These are phyloP conservation scores for Rallus limicola DNA, from an alignment of 2,113 vertebrate species.

Conservation along the genomic window DNA sequence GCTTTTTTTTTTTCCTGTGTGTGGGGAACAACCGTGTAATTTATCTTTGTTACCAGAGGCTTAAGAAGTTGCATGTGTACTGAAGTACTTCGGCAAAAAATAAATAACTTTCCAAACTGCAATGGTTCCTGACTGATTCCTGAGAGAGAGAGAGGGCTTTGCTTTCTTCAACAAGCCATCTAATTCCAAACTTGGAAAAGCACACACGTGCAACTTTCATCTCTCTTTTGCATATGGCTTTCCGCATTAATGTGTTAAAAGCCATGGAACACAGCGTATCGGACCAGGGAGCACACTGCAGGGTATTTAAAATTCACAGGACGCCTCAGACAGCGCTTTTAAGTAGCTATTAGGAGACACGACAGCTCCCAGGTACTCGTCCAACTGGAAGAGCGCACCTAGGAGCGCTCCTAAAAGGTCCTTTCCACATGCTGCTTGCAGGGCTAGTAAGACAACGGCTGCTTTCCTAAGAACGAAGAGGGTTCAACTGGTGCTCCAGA, in stretches of 20 bases:
- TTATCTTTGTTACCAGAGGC: not conserved
- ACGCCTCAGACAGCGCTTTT: fast-evolving
- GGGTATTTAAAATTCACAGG: fast-evolving
- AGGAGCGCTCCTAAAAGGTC: fast-evolving
- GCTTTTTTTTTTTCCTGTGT: not conserved
- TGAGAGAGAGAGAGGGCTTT: not conserved
- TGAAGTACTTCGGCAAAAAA: not conserved
- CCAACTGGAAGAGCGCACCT: fast-evolving
- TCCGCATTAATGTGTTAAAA: fast-evolving
- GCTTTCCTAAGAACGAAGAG: fast-evolving
- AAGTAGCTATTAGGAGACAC: fast-evolving
- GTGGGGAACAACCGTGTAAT: not conserved
- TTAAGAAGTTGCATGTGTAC: not conserved
- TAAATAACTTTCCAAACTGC: not conserved
- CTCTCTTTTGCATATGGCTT: fast-evolving
- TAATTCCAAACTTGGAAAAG: not conserved
- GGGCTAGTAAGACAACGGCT: fast-evolving
- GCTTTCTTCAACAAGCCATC: not conserved
- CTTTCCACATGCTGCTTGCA: fast-evolving
- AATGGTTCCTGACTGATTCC: not conserved
- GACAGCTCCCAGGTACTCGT: fast-evolving
- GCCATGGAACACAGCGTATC: fast-evolving
- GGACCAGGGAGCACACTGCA: not conserved
- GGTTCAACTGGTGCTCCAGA: fast-evolving
- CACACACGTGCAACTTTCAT: fast-evolving